These are phyloP conservation scores for Myripristis murdjan DNA, from an alignment of 2,797 vertebrate genomes.

Conservation along the genomic window DNA sequence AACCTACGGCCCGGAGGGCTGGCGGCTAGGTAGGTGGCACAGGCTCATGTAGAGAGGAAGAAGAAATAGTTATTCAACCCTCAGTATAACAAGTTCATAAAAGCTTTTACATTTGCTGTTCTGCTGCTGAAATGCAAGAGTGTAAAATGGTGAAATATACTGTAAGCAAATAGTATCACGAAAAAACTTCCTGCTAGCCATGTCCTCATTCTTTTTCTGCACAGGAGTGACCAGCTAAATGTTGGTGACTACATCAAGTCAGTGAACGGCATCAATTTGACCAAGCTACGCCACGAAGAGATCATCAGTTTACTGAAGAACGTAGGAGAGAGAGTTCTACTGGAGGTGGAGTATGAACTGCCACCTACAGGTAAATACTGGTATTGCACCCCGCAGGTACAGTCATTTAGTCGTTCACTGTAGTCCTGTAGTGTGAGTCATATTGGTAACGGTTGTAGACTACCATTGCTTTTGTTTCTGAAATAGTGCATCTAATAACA, in stretches of 20 bases:
- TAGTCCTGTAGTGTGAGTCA: too few relatives aligned
- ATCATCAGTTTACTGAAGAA: conserved; percentile 98
- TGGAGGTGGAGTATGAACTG: conserved; percentile 98
- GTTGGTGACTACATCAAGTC: conserved; percentile 98
- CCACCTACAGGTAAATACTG: conserved; percentile 89
- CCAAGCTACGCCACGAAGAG: conserved; percentile 95
- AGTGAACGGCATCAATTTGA: conserved; percentile 96
- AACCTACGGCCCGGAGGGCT: conserved; percentile 95
- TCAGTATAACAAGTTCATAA: too few relatives aligned
- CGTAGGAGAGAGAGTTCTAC: conserved; percentile 95
- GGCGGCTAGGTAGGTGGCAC: conserved; percentile 91
- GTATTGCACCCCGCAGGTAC: not conserved
- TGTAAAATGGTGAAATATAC: too few relatives aligned
- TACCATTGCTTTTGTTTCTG: too few relatives aligned
- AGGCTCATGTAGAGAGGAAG: not conserved
- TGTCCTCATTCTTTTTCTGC: not conserved
- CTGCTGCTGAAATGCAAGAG: too few relatives aligned
- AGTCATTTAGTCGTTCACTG: too few relatives aligned
- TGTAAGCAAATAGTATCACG: too few relatives aligned
- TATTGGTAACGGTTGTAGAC: too few relatives aligned
- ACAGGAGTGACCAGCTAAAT: conserved; percentile 96
- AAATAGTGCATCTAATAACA: too few relatives aligned
- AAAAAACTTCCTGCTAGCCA: not conserved
- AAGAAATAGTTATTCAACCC: too few relatives aligned
- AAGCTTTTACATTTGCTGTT: too few relatives aligned